A percentile compares a stretch with the other conserved stretches of the same genome.
phyloP scores from a whole-genome alignment of 2,113 vertebrate genomes.

The Pelmatolapia mariae region DNA sequence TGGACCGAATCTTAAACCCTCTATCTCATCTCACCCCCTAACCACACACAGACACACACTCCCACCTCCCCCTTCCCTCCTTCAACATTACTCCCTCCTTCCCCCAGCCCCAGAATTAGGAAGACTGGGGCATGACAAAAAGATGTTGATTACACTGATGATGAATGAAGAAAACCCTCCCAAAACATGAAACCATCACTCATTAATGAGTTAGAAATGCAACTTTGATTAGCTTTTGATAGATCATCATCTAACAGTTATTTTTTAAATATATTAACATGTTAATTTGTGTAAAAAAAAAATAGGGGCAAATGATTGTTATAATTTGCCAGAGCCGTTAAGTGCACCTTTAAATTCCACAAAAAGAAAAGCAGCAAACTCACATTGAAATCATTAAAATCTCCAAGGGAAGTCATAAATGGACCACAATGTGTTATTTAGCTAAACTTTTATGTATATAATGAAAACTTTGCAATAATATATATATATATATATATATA shows the following conservation, averaged over 20 bases:
- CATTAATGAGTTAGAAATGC: background rate
- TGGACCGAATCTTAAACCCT: conserved; percentile 52
- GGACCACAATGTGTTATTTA: background rate
- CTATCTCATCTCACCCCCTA: conserved; percentile 24
- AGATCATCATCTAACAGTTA: background rate
- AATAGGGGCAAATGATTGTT: background rate
- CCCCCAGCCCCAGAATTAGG: background rate
- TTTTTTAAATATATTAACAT: background rate
- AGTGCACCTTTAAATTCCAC: background rate
- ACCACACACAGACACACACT: background rate
- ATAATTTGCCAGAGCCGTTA: background rate
- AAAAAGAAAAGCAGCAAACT: background rate
- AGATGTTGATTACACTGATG: background rate
- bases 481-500: background rate
- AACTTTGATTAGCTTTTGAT: background rate
- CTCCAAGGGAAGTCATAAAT: background rate
- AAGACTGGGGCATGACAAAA: background rate
- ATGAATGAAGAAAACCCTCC: background rate
- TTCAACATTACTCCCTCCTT: background rate
- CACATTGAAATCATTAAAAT: background rate
- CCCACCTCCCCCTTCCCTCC: background rate
- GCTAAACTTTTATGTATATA: background rate
- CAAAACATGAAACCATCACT: background rate
- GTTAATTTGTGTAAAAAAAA: background rate
- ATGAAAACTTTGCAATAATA: no score